Evolutionary conservation across 2,113 vertebrate genomes (phyloP), one percentile per base, ranked within the genome.

Genomic region (Puntigrus tetrazona): DNA sequence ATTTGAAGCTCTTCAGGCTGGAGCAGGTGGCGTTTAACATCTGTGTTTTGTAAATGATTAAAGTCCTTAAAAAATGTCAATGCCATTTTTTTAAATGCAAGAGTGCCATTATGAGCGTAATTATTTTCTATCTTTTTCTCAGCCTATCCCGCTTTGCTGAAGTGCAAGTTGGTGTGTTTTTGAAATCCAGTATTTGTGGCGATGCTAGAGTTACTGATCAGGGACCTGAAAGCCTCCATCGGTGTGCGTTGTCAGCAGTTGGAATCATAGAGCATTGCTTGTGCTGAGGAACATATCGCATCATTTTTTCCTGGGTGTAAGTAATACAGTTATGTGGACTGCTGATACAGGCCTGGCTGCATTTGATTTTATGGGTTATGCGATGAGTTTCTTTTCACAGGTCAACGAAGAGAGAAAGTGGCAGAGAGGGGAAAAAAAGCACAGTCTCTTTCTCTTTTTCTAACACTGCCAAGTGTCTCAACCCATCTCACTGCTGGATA

Each of bases 331-430:
- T 81, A 61, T n/a, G 63, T 73, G 73, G 78, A 85, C 10, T 85
- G 86, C 86, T 87, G 83, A 85, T 75, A 55, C 73, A 87, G 78
- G 52, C 61, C 55, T 61, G 31, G 52, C 69, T 86, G 31, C 45
- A 85, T 81, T 87, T 83, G 70, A 59, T 85, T 86, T 86, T 83
- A 80, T 82, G 81, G 82, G 75, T 63, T 81, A 36, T 84, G 36
- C 16, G 52, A 52, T 67, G 65, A 43, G 70, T 75, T 38, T 78
- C 29, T 78, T 55, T 69, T 78, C 78, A 78, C 77, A 82, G 77
- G 84, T 81, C 79, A 67, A 59, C 67, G 55, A 59, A 57, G 63
- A 69, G 75, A 47, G 9, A 82, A 45, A 27, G 29, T 43, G 45
- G 13, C 20, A 72, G 36, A 69, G 36, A 75, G 57, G n/a, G n/a